These are phyloP conservation scores for Calliphora vomitoria DNA, from an alignment of 2,888 invertebrate species.

Conservation along the genomic window DNA sequence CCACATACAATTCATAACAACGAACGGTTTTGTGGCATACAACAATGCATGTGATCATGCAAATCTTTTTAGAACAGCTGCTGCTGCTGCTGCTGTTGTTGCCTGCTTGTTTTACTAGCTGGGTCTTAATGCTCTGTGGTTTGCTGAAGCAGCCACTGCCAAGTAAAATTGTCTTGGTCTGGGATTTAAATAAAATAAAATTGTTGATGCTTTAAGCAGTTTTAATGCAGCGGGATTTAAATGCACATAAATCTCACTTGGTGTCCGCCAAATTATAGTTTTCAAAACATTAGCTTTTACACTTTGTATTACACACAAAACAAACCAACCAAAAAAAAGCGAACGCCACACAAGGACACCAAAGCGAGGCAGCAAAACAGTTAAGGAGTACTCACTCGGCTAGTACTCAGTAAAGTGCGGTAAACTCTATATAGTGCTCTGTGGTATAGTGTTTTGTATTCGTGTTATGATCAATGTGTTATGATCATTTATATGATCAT, in stretches of 20 bases:
- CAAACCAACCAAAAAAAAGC: constrained; percentile 25
- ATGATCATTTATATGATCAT: constrained; percentile 72
- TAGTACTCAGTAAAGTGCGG: constrained; percentile 45
- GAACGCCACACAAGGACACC: constrained; percentile 74
- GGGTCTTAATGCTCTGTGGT: not conserved
- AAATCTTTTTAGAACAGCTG: constrained; percentile 63
- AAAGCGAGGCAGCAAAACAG: constrained; percentile 19
- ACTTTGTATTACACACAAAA: constrained; percentile 78
- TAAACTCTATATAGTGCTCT: constrained; percentile 43
- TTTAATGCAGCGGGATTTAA: constrained; percentile 75
- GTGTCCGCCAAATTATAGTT: constrained; percentile 85
- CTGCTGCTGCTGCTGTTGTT: constrained; percentile 58
- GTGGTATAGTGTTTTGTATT: not conserved
- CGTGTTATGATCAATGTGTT: constrained; percentile 65
- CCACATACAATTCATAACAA: constrained; percentile 29
- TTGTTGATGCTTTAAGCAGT: constrained; percentile 68
- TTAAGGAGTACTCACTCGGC: constrained; percentile 14
- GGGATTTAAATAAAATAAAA: constrained; percentile 66
- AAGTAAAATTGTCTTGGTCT: constrained; percentile 41
- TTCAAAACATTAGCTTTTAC: constrained; percentile 84
- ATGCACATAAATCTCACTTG: constrained; percentile 84
- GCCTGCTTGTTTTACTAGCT: constrained; percentile 41
- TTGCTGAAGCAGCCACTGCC: not conserved
- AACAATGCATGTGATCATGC: constrained; percentile 62
- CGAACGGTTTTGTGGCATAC: constrained; percentile 32